phyloP scores from a whole-genome alignment of 1,140 invertebrate species.

The Heterodera schachtii region DNA sequence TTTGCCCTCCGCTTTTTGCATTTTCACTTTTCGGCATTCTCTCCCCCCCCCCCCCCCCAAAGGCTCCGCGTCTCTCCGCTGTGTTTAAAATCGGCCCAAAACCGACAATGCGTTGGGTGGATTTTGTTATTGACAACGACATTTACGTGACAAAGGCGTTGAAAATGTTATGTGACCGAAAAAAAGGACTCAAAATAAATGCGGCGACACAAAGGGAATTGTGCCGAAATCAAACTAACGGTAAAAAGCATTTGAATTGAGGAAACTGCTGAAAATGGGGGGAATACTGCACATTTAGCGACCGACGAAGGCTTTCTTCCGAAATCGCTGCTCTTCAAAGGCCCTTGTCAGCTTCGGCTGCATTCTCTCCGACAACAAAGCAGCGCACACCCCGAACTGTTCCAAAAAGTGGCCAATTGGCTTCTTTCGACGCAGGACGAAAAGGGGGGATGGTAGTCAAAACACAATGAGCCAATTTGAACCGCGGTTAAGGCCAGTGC shows the following conservation, averaged over 20 bases:
- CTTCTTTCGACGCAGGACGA: constrained; percentile 19
- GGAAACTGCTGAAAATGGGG: background rate
- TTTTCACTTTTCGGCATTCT: too few relatives aligned
- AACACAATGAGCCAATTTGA: too few relatives aligned
- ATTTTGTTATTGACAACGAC: background rate
- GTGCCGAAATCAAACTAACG: background rate
- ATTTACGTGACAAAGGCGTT: background rate
- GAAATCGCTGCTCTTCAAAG: background rate
- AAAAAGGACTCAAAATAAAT: background rate
- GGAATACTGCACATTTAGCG: background rate
- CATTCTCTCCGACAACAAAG: constrained; percentile 3
- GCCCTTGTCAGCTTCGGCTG: constrained; percentile 2
- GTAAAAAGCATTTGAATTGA: background rate
- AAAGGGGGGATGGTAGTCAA: constrained; percentile 11
- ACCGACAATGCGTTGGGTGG: background rate
- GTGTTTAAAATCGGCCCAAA: background rate
- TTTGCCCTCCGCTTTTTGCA: background rate
- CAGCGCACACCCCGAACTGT: constrained; percentile 20
- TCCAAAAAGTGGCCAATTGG: constrained; percentile 12
- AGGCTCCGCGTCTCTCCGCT: background rate
- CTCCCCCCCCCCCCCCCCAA: background rate
- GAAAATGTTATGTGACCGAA: background rate
- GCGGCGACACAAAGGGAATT: background rate
- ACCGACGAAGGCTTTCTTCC: background rate
- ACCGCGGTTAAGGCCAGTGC: constrained; percentile 4